phyloP scores from a whole-genome alignment of 2,888 invertebrate species.

The Amiota minor region DNA sequence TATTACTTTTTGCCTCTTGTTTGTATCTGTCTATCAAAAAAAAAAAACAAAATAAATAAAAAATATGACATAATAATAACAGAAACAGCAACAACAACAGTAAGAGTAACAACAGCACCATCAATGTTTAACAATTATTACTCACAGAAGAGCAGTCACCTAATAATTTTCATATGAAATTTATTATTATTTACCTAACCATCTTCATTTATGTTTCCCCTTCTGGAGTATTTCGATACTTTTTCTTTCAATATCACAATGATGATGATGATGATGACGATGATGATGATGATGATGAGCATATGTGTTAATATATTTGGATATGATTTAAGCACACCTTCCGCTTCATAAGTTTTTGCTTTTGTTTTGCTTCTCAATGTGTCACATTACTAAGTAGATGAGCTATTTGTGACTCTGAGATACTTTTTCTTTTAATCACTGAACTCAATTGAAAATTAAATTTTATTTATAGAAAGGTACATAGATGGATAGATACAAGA shows the following conservation, averaged over 20 bases:
- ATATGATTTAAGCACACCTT: conserved; percentile 58
- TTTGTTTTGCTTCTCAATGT: neutral
- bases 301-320: conserved; percentile 55
- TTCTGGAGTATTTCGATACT: too few species aligned
- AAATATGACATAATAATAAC: conserved; percentile 67
- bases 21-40: conserved; percentile 56
- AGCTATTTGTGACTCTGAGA: conserved; percentile 35
- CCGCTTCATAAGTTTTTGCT: conserved; percentile 64
- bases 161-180: conserved; percentile 65
- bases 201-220: too few species aligned
- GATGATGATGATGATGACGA: too few species aligned
- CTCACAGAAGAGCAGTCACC: conserved; percentile 48
- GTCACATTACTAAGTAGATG: neutral
- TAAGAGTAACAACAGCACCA: conserved; percentile 39
- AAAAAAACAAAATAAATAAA: conserved; percentile 69
- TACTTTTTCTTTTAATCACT: conserved; percentile 14
- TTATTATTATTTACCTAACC: neutral
- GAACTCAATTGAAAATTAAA: conserved; percentile 35
- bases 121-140: neutral
- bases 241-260: too few species aligned
- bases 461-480: conserved; percentile 22
- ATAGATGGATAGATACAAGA: neutral
- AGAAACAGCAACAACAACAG: conserved; percentile 38
- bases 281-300: conserved; percentile 3
- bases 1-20: conserved; percentile 26